A percentile compares a stretch with the other conserved stretches of the same genome.
Conservation (phyloP, 2,113 vertebrate genomes). For the Phoxinus phoxinus region DNA sequence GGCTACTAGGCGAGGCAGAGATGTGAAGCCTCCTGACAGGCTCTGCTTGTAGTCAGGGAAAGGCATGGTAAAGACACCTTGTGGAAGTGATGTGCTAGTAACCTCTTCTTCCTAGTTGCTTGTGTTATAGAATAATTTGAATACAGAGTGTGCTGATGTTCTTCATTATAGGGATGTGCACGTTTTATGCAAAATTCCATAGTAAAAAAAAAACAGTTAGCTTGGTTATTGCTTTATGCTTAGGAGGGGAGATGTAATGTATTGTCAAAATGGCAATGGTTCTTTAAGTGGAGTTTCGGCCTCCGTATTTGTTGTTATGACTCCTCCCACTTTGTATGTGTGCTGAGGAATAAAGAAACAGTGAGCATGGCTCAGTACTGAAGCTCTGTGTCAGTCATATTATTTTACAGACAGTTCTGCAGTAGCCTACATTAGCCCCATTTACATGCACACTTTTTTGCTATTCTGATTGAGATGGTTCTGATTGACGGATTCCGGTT, state of each 20-base stretch:
- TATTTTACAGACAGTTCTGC: no score
- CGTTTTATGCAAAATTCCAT: no score
- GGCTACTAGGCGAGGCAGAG: conserved; percentile 23
- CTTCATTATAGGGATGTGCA: neutral
- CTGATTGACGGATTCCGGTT: no score
- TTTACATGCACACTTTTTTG: no score
- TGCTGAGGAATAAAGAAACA: no score
- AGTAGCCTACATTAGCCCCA: no score
- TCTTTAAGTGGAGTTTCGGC: neutral
- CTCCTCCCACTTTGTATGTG: neutral
- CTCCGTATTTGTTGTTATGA: neutral
- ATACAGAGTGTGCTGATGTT: neutral
- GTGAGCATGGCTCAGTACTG: no score
- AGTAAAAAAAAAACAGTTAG: neutral
- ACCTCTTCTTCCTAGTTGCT: conserved; percentile 4
- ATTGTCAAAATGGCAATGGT: neutral
- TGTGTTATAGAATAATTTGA: neutral
- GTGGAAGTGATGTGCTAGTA: conserved; percentile 16
- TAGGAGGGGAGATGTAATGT: neutral
- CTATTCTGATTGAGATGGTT: no score
- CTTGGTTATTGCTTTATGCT: neutral
- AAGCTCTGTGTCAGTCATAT: no score
- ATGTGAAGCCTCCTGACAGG: conserved; percentile 25
- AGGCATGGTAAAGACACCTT: conserved; percentile 27
- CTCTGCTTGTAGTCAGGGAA: conserved; percentile 14